These are phyloP conservation scores for Chiroxiphia lanceolata DNA, from an alignment of 2,797 vertebrate species.

Conservation along the genomic window DNA sequence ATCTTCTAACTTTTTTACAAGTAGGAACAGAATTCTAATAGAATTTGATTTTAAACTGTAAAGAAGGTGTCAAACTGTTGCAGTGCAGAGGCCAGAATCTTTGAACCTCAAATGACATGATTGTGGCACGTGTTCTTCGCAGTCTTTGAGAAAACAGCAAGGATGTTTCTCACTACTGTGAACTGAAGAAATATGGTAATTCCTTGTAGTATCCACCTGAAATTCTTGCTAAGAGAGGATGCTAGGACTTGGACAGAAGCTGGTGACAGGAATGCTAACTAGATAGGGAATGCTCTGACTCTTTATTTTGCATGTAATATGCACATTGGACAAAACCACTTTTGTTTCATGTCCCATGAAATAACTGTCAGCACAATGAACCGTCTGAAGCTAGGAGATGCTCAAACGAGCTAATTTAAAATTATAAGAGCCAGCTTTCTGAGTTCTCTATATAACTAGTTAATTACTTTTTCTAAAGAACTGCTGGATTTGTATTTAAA, in stretches of 20 bases:
- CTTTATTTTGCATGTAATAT: background rate
- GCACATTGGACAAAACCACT: background rate
- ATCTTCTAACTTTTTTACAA: background rate
- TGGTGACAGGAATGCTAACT: background rate
- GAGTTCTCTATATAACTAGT: background rate
- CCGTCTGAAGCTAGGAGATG: background rate
- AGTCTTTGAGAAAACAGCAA: background rate
- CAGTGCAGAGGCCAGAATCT: background rate
- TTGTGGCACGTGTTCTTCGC: background rate
- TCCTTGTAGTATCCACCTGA: background rate
- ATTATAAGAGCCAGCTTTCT: background rate
- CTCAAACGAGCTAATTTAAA: background rate
- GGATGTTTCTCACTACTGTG: background rate
- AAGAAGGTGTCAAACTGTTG: background rate
- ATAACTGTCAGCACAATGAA: background rate
- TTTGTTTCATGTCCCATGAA: background rate
- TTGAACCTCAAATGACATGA: background rate
- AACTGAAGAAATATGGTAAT: background rate
- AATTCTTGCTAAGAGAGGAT: background rate
- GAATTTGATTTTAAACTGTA: background rate
- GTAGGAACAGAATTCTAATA: background rate
- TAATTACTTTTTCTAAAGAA: conserved; percentile 6
- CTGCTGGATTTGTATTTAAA: background rate
- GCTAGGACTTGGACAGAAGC: background rate
- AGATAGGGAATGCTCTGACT: background rate